A percentile compares a stretch with the other conserved stretches of the same genome.
Conservation (phyloP, 1,140 invertebrate species). For the Drosophila melanica region DNA sequence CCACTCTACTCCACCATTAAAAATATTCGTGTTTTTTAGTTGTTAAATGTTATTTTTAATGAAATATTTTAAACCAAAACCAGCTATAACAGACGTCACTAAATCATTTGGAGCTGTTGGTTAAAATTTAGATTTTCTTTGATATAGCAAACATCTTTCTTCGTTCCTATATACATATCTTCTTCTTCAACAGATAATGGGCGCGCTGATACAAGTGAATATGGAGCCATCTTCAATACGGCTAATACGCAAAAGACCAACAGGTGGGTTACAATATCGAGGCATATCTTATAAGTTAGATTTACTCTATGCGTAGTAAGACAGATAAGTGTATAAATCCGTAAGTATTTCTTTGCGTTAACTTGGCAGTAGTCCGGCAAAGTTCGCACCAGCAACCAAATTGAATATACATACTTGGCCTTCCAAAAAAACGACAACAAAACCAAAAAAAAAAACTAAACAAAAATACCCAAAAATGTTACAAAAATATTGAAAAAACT, state of each 20-base stretch:
- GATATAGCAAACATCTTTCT: too few relatives aligned
- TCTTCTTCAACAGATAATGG: conserved; percentile 58
- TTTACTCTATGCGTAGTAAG: conserved; percentile 12
- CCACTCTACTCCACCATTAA: too few relatives aligned
- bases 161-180: neutral
- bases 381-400: conserved; percentile 47
- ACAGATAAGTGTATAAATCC: conserved; percentile 13
- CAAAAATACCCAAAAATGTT: conserved; percentile 67
- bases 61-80: too few relatives aligned
- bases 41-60: too few relatives aligned
- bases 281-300: conserved; percentile 2
- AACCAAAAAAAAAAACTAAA: conserved; percentile 37
- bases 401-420: conserved; percentile 40
- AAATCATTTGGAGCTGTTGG: neutral
- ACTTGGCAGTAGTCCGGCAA: conserved; percentile 42
- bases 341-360: conserved; percentile 47
- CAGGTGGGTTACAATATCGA: conserved; percentile 87
- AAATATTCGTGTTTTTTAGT: too few relatives aligned
- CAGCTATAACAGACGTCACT: too few relatives aligned
- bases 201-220: conserved; percentile 89
- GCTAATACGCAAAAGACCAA: conserved; percentile 93
- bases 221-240: conserved; percentile 93
- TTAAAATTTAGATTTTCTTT: too few relatives aligned
- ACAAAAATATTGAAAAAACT: conserved; percentile 66
- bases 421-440: conserved; percentile 23